A percentile compares a stretch with the other conserved stretches of the same genome.
These are phyloP conservation scores for Helleia helle DNA, from an alignment of 2,888 invertebrate species.

Conservation along the genomic window DNA sequence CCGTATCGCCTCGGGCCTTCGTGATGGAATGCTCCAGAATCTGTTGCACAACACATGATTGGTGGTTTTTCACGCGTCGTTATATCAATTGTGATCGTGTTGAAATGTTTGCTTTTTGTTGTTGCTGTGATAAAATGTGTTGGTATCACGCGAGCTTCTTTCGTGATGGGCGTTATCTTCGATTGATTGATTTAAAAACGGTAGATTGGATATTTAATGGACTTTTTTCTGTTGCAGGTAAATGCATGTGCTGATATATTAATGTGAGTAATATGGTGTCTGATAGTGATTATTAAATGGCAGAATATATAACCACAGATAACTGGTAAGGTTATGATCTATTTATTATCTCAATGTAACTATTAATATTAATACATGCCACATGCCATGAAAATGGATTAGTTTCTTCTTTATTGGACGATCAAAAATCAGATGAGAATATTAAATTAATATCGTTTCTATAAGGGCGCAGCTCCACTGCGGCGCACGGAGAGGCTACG, in stretches of 20 bases:
- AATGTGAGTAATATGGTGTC: not conserved
- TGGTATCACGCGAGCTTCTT: slow-evolving; percentile 5
- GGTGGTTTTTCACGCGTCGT: slow-evolving; percentile 12
- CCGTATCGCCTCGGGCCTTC: slow-evolving; percentile 31
- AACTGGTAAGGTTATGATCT: too few relatives aligned
- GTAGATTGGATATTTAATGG: slow-evolving; percentile 1
- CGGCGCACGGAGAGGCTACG: too few relatives aligned
- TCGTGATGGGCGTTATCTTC: not conserved
- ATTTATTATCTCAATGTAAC: too few relatives aligned
- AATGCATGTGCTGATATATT: slow-evolving; percentile 24
- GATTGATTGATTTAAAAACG: too few relatives aligned
- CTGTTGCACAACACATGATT: slow-evolving; percentile 30
- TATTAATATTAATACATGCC: too few relatives aligned
- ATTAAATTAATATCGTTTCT: too few relatives aligned
- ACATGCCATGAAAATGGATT: too few relatives aligned
- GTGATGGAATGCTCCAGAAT: slow-evolving; percentile 42
- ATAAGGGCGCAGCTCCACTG: too few relatives aligned
- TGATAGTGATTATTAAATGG: too few relatives aligned
- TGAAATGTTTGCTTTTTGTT: slow-evolving; percentile 8
- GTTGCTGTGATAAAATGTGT: slow-evolving; percentile 4
- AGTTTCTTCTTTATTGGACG: too few relatives aligned
- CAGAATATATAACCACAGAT: too few relatives aligned
- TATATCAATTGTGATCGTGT: slow-evolving; percentile 9
- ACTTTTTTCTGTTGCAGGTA: slow-evolving; percentile 39
- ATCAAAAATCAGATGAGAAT: too few relatives aligned